These are phyloP conservation scores for Patagioenas fasciata DNA, from an alignment of 2,113 vertebrate species.

Conservation along the genomic window DNA sequence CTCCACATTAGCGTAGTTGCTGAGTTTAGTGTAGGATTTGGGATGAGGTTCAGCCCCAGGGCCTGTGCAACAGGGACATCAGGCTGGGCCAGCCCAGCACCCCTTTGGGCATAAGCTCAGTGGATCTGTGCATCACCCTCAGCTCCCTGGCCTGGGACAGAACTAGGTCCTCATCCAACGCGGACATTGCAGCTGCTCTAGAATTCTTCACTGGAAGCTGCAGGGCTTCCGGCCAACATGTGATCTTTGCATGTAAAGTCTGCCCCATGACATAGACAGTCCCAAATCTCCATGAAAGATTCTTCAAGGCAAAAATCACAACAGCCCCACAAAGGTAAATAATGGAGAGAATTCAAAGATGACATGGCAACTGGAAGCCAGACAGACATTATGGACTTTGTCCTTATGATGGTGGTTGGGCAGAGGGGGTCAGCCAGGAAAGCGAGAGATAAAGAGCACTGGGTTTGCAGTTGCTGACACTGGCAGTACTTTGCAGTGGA, in stretches of 20 bases:
- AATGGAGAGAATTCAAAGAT: not conserved
- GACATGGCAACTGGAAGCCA: not conserved
- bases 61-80: not conserved
- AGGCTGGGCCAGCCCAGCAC: not conserved
- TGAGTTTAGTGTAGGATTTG: not conserved
- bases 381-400: not conserved
- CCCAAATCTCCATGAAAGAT: not conserved
- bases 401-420: not conserved
- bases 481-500: not conserved
- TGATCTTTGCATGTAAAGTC: not conserved
- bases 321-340: not conserved
- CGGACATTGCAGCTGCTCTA: not conserved
- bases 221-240: not conserved
- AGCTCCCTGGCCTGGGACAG: not conserved
- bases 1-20: not conserved
- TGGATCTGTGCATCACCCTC: not conserved
- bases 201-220: not conserved
- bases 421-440: not conserved
- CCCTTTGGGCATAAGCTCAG: not conserved
- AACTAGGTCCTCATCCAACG: not conserved
- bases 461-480: not conserved
- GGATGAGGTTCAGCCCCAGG: not conserved
- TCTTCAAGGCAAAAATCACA: not conserved
- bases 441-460: not conserved
- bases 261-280: not conserved